A percentile compares a stretch with the other conserved stretches of the same genome.
Evolutionary conservation across 2,797 vertebrate species (phyloP).

Genomic region (Labroides dimidiatus): DNA sequence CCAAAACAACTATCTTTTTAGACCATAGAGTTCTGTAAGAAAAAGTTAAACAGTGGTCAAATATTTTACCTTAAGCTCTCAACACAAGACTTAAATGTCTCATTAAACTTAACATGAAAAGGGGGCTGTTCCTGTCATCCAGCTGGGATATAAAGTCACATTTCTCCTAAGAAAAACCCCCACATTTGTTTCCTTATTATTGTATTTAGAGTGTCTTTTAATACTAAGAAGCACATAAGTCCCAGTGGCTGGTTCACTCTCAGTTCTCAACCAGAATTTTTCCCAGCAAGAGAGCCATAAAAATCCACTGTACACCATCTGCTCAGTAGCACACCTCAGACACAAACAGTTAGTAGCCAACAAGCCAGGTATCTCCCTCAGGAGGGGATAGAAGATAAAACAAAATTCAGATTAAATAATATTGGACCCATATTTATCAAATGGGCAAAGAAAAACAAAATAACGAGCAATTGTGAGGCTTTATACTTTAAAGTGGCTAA

Average conservation of each 20-base stretch:
- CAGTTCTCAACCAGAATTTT: background rate
- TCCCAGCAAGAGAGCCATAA: no score
- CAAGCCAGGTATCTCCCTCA: no score
- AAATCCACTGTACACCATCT: no score
- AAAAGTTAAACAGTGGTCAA: background rate
- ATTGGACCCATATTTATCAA: no score
- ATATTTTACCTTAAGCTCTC: background rate
- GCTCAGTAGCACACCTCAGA: no score
- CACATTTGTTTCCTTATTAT: background rate
- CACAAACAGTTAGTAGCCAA: no score
- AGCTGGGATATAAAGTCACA: background rate
- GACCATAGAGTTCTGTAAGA: background rate
- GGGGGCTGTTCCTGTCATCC: no score
- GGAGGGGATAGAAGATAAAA: no score
- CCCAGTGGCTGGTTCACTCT: background rate
- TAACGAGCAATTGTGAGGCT: no score
- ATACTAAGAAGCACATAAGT: conserved; percentile 9
- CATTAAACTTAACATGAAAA: background rate
- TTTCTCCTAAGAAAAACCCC: background rate
- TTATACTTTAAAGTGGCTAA: no score
- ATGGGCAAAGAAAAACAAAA: no score
- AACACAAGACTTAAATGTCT: background rate
- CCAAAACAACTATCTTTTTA: background rate
- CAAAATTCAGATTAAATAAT: no score
- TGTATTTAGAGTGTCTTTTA: background rate